Evolutionary conservation across 2,797 vertebrate genomes (phyloP).

Genomic region (Chaunax sp.): DNA sequence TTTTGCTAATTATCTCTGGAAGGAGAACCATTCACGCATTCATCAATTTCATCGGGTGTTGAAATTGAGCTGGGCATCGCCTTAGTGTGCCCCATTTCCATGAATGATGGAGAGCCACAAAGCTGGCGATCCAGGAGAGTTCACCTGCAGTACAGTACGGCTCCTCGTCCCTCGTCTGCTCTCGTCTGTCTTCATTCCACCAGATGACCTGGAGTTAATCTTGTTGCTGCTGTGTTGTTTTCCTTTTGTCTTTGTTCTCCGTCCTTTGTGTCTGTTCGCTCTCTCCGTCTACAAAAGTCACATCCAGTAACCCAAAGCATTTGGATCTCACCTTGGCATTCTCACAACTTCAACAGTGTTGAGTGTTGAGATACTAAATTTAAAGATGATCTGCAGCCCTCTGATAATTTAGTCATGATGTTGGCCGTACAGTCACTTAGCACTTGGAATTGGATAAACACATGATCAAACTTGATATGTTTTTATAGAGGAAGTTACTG

Average conservation of each 20-base stretch:
- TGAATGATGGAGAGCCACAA: conserved; percentile 75
- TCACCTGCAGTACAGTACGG: conserved; percentile 63
- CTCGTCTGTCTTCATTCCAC: conserved; percentile 76
- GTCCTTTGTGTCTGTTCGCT: conserved; percentile 38
- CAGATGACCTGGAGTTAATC: conserved; percentile 71
- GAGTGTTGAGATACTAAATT: conserved; percentile 73
- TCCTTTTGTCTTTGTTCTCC: conserved; percentile 72
- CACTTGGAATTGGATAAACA: conserved; percentile 51
- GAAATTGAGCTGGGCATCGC: conserved; percentile 73
- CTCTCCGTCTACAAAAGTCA: conserved; percentile 64
- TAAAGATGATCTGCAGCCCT: conserved; percentile 85
- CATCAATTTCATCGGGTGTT: conserved; percentile 76
- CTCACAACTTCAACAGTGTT: conserved; percentile 60
- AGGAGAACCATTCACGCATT: conserved; percentile 77
- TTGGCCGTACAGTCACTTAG: conserved; percentile 42
- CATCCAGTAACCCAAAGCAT: conserved; percentile 54
- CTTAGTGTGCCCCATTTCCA: conserved; percentile 69
- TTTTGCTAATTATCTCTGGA: conserved; percentile 83
- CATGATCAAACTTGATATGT: conserved; percentile 61
- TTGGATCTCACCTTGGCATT: conserved; percentile 34
- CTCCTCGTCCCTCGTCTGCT: conserved; percentile 63
- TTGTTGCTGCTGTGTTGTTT: conserved; percentile 64
- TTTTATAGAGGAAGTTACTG: conserved; percentile 57
- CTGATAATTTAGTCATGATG: conserved; percentile 87
- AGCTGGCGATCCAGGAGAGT: conserved; percentile 62